A percentile compares a stretch with the other conserved stretches of the same genome.
Evolutionary conservation across 64 coral and sea anemone species (phyloP).

Genomic region (Trachythela sp.): DNA sequence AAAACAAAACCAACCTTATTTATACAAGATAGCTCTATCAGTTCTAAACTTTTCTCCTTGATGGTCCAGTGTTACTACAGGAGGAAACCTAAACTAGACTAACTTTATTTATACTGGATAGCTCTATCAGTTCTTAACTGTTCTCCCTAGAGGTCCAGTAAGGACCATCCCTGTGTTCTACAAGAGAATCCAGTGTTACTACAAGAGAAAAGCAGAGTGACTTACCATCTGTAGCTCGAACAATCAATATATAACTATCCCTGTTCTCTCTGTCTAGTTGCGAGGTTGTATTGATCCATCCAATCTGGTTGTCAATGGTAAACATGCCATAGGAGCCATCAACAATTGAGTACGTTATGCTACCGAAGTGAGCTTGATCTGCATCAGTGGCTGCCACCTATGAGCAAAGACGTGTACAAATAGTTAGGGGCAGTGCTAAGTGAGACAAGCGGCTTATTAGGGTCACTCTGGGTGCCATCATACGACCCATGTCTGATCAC

Average conservation of each 20-base stretch:
- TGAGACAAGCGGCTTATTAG: not conserved
- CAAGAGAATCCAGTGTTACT: not conserved
- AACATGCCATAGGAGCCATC: not conserved
- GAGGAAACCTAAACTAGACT: no score
- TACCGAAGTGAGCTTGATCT: not conserved
- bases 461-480: not conserved
- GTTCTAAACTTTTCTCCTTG: no score
- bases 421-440: not conserved
- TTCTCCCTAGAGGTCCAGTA: not conserved
- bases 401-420: not conserved
- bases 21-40: no score
- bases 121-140: no score
- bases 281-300: conserved; percentile 2
- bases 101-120: no score
- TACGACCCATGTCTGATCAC: no score
- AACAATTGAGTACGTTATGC: not conserved
- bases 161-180: not conserved
- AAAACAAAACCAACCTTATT: no score
- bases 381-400: not conserved
- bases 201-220: not conserved
- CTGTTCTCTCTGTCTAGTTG: not conserved
- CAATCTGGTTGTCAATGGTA: not conserved
- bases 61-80: no score
- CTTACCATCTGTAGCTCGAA: conserved; percentile 10
- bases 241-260: conserved; percentile 14